Evolutionary conservation across 23 tunicate genomes (phyloP).

Genomic region (Aplidium turbinatum): DNA sequence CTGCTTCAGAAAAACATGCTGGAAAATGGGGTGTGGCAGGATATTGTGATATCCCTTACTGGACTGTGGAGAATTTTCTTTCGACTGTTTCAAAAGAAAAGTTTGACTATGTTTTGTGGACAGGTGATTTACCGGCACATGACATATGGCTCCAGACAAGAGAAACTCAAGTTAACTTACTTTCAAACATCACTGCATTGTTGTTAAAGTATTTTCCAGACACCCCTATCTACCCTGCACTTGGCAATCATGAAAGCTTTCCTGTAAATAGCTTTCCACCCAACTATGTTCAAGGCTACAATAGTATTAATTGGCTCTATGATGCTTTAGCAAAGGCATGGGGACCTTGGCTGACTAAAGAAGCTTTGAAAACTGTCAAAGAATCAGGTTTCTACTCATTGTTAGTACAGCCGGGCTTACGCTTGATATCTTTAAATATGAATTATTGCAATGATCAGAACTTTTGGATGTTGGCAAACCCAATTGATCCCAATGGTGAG

Average conservation of each 20-base stretch:
- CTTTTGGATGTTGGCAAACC: slow-evolving; percentile 80
- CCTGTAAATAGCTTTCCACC: slow-evolving; percentile 97
- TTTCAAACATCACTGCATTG: slow-evolving; percentile 52
- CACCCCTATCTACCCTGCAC: slow-evolving; percentile 77
- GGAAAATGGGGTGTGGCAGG: slow-evolving; percentile 85
- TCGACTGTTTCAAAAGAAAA: slow-evolving; percentile 42
- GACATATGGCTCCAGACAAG: slow-evolving; percentile 76
- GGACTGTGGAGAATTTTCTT: slow-evolving; percentile 72
- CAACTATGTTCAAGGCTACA: slow-evolving; percentile 49
- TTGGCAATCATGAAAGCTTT: slow-evolving; percentile 94
- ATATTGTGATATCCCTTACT: slow-evolving; percentile 79
- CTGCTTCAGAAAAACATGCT: slow-evolving; percentile 32
- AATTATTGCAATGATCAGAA: slow-evolving; percentile 91
- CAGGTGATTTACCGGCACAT: slow-evolving; percentile 95
- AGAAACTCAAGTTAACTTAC: slow-evolving; percentile 31
- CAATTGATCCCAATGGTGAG: slow-evolving; percentile 79
- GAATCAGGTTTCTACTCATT: slow-evolving; percentile 80
- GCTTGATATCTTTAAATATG: slow-evolving; percentile 86
- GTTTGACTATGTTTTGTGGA: slow-evolving; percentile 92
- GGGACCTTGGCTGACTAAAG: slow-evolving; percentile 79
- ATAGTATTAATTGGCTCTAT: slow-evolving; percentile 75
- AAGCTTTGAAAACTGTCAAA: slow-evolving; percentile 62
- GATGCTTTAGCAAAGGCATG: slow-evolving; percentile 64
- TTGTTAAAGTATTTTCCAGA: slow-evolving; percentile 69
- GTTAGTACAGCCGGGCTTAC: slow-evolving; percentile 59